Conservation (phyloP, 2,888 invertebrate genomes). For the Rhorus exstirpatorius region DNA sequence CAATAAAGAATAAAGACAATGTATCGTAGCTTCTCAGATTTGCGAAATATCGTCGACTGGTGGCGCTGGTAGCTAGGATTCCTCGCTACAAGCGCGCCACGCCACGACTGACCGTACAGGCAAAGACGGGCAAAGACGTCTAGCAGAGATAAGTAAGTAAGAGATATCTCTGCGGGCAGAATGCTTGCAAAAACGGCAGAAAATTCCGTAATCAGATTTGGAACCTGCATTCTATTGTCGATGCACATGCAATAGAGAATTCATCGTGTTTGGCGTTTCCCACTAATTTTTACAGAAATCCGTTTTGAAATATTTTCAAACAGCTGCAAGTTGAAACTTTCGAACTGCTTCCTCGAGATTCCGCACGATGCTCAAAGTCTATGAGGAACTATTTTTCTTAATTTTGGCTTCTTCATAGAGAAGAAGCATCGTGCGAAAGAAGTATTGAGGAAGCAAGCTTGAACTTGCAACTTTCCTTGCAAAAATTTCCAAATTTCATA, state of each 20-base stretch:
- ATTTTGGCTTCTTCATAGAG: no score
- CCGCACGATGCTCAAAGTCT: no score
- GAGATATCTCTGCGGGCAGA: neutral
- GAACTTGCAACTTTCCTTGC: no score
- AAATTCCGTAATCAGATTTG: neutral
- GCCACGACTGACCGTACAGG: neutral
- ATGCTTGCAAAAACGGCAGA: neutral
- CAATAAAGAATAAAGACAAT: neutral
- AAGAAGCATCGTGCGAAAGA: no score
- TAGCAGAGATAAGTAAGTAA: neutral
- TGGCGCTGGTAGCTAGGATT: neutral
- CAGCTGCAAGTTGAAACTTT: no score
- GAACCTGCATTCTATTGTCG: neutral
- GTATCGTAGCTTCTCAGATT: slow-evolving; percentile 8
- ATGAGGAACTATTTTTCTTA: no score
- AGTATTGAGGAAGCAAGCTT: no score
- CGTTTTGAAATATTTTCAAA: no score
- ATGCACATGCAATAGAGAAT: neutral
- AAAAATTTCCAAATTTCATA: no score
- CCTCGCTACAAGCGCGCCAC: slow-evolving; percentile 17
- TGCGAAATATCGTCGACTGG: neutral
- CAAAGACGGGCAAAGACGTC: neutral
- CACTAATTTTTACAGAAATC: no score
- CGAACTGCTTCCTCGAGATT: no score
- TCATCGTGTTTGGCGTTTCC: no score